phyloP scores from a whole-genome alignment of 2,113 vertebrate genomes.

The Rhipidura dahli region DNA sequence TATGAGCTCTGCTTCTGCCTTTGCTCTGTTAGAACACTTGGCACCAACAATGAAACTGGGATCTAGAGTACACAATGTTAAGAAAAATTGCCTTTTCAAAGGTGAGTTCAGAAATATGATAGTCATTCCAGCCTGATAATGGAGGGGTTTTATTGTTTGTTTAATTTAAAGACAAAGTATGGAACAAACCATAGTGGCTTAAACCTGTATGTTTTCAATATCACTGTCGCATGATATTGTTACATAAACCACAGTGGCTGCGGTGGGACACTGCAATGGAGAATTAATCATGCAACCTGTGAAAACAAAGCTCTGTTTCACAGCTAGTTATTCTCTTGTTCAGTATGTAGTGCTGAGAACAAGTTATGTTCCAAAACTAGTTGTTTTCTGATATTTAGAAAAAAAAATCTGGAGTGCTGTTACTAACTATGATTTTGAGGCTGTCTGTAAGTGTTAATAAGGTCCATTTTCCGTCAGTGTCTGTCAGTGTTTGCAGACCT shows the following conservation, averaged over 20 bases:
- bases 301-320: not conserved
- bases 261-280: not conserved
- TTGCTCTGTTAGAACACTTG: not conserved
- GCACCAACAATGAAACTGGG: not conserved
- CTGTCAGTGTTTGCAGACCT: not conserved
- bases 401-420: not conserved
- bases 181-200: not conserved
- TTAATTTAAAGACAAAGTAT: not conserved
- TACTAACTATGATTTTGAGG: not conserved
- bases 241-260: not conserved
- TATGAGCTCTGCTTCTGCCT: not conserved
- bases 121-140: not conserved
- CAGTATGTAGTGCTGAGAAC: not conserved
- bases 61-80: not conserved
- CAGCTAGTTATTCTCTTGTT: not conserved
- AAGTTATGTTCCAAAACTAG: not conserved
- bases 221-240: not conserved
- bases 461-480: not conserved
- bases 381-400: not conserved
- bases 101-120: not conserved
- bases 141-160: not conserved
- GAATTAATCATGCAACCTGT: not conserved
- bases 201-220: not conserved
- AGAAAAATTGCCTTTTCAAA: not conserved
- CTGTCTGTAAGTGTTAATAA: not conserved